Conservation (phyloP, 1,140 invertebrate species). For the Agraylea sexmaculata region DNA sequence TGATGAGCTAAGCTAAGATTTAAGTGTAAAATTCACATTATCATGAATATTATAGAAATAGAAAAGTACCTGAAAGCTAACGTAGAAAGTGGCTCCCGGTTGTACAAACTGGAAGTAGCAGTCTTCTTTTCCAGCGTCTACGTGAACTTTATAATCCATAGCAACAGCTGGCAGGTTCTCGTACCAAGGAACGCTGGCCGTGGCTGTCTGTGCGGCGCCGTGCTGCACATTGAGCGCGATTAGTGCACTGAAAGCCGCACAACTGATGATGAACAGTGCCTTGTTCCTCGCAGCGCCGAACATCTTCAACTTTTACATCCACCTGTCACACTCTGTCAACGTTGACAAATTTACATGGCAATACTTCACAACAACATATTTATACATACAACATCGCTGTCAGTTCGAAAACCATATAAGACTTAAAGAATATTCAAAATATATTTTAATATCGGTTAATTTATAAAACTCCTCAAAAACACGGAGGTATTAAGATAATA, state of each 20-base stretch:
- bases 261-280: not conserved
- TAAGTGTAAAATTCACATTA: no score
- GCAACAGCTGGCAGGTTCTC: conserved; percentile 76
- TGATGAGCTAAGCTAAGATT: not conserved
- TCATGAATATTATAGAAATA: not conserved
- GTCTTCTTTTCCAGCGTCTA: conserved; percentile 88
- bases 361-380: not conserved
- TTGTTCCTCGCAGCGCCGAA: not conserved
- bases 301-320: not conserved
- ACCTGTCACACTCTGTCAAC: not conserved
- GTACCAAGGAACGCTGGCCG: conserved; percentile 51
- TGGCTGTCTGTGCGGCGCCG: conserved; percentile 16
- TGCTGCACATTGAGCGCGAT: no score
- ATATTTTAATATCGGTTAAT: no score
- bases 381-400: no score
- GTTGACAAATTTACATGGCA: not conserved
- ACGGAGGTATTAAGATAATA: no score
- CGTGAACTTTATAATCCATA: conserved; percentile 90
- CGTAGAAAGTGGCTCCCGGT: conserved; percentile 83
- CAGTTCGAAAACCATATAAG: no score
- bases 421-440: no score
- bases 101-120: conserved; percentile 91
- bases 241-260: not conserved
- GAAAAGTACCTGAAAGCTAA: conserved; percentile 75
- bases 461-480: no score